Conservation (phyloP, 2,888 invertebrate species). For the Drosophila formosana region DNA sequence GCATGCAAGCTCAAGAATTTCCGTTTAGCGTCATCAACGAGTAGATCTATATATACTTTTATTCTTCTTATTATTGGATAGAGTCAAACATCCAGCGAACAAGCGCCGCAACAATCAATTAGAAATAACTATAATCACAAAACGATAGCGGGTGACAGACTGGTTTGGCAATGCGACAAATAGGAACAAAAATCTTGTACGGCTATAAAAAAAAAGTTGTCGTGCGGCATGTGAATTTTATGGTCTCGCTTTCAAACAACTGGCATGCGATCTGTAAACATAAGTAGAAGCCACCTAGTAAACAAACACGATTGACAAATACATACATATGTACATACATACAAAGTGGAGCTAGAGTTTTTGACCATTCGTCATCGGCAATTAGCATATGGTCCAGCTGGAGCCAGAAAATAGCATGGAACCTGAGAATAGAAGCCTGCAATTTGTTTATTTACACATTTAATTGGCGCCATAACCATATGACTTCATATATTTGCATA, state of each 20-base stretch:
- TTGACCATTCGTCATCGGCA: conserved; percentile 62
- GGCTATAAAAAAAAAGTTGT: conserved; percentile 5
- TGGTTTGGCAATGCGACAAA: conserved; percentile 41
- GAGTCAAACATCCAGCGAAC: conserved; percentile 2
- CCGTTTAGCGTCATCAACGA: conserved; percentile 55
- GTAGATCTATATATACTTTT: conserved; percentile 27
- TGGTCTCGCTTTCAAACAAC: conserved; percentile 49
- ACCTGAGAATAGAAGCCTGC: conserved; percentile 30
- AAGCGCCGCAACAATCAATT: conserved; percentile 26
- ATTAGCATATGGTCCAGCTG: conserved; percentile 52
- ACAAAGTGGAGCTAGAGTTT: conserved; percentile 27
- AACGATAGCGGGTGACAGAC: conserved; percentile 45
- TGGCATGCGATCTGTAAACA: conserved; percentile 44
- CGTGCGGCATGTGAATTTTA: conserved; percentile 32
- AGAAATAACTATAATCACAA: conserved; percentile 32
- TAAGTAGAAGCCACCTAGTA: conserved; percentile 1
- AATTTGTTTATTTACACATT: conserved; percentile 64
- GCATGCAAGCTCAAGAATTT: conserved; percentile 54
- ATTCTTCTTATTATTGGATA: conserved; percentile 8
- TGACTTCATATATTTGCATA: conserved; percentile 51
- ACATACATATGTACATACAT: not conserved
- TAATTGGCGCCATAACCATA: conserved; percentile 59
- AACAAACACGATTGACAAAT: conserved; percentile 29
- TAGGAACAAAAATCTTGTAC: conserved; percentile 14
- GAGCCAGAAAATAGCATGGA: conserved; percentile 11